Percentiles rank a stretch among this genome's conserved stretches.
Conservation (phyloP, 2,797 vertebrate genomes). For the Smutsia temminckii region DNA sequence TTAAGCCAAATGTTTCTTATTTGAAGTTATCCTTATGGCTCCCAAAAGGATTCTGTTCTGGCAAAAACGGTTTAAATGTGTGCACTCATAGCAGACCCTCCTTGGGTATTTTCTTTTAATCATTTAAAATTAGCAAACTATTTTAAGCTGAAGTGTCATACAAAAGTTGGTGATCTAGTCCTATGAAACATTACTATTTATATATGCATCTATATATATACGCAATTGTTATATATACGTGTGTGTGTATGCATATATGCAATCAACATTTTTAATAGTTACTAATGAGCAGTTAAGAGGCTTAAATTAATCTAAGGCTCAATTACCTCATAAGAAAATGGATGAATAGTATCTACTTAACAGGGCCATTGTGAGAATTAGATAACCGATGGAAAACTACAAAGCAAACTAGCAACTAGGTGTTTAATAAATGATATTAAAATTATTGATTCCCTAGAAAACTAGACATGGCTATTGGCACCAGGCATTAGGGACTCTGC, state of each 20-base stretch:
- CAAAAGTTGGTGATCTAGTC: background rate
- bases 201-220: too few relatives aligned
- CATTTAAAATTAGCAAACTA: slow-evolving; percentile 8
- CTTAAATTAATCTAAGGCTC: background rate
- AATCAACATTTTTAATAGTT: background rate
- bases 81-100: background rate
- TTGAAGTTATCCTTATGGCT: background rate
- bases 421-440: background rate
- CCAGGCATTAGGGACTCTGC: background rate
- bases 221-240: too few relatives aligned
- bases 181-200: background rate
- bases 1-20: background rate
- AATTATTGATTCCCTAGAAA: background rate
- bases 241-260: too few relatives aligned
- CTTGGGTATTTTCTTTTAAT: background rate
- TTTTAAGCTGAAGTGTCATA: background rate
- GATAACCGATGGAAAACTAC: background rate
- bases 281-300: background rate
- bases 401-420: background rate
- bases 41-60: background rate
- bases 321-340: background rate
- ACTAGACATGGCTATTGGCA: background rate
- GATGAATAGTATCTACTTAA: background rate
- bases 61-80: background rate
- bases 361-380: background rate